Evolutionary conservation across 2,113 vertebrate genomes (phyloP).

Genomic region (Lathamus discolor): DNA sequence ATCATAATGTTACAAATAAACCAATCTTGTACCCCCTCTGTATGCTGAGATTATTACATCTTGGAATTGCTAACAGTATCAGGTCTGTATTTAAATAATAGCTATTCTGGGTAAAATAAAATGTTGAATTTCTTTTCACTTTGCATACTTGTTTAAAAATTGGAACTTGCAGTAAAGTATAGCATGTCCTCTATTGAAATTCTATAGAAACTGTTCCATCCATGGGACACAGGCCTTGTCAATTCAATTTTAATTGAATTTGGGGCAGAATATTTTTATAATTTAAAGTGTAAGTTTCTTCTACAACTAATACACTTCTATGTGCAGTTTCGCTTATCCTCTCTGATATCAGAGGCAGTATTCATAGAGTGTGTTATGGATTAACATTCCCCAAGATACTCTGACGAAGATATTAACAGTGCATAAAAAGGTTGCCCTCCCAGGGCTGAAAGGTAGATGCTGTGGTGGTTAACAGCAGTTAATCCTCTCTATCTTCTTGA

Average conservation of each 20-base stretch:
- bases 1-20: not conserved
- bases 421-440: not conserved
- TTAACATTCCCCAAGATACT: not conserved
- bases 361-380: not conserved
- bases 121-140: not conserved
- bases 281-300: not conserved
- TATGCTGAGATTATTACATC: not conserved
- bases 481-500: not conserved
- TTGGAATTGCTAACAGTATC: not conserved
- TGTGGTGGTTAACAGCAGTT: not conserved
- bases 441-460: not conserved
- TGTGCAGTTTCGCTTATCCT: not conserved
- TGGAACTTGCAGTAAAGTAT: not conserved
- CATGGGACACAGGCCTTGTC: not conserved
- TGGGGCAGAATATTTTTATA: not conserved
- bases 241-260: not conserved
- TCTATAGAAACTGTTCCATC: not conserved
- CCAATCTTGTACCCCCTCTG: not conserved
- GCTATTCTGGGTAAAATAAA: not conserved
- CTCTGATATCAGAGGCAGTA: not conserved
- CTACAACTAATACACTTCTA: not conserved
- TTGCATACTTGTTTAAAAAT: not conserved
- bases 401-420: not conserved
- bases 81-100: not conserved
- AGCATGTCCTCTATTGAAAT: not conserved